These are phyloP conservation scores for Diplogasteroides magnus DNA, from an alignment of 1,140 invertebrate genomes.

Conservation along the genomic window DNA sequence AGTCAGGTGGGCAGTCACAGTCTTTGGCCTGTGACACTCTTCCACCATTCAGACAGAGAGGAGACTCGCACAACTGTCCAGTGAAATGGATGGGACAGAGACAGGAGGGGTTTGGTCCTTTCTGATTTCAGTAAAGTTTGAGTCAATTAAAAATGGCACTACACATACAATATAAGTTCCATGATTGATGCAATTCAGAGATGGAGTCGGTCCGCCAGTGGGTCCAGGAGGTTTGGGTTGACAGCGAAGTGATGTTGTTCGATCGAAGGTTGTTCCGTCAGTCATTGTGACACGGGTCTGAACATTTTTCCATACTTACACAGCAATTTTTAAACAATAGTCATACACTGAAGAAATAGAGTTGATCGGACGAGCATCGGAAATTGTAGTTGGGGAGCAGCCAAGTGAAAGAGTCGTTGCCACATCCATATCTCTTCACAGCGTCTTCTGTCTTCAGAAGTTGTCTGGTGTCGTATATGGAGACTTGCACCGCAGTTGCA, in stretches of 20 bases:
- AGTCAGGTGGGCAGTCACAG: not conserved
- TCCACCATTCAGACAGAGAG: not conserved
- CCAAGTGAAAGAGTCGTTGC: too few species aligned
- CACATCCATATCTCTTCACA: too few species aligned
- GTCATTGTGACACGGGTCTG: not conserved
- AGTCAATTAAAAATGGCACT: not conserved
- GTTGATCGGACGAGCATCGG: too few species aligned
- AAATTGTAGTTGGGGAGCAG: too few species aligned
- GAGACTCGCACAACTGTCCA: not conserved
- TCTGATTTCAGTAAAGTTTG: not conserved
- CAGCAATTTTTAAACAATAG: too few species aligned
- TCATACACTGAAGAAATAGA: too few species aligned
- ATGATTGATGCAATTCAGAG: not conserved
- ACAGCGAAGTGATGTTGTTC: too few species aligned
- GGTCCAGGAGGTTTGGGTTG: too few species aligned
- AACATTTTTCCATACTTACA: too few species aligned
- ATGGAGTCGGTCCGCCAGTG: not conserved
- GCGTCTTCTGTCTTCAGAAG: not conserved
- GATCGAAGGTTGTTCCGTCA: not conserved
- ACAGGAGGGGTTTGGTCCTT: not conserved
- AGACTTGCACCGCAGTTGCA: too few species aligned
- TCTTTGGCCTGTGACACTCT: not conserved
- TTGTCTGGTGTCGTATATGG: too few species aligned
- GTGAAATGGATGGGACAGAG: not conserved
- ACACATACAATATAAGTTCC: not conserved